Evolutionary conservation across 2,113 vertebrate genomes (phyloP).

Genomic region (Jaculus jaculus): DNA sequence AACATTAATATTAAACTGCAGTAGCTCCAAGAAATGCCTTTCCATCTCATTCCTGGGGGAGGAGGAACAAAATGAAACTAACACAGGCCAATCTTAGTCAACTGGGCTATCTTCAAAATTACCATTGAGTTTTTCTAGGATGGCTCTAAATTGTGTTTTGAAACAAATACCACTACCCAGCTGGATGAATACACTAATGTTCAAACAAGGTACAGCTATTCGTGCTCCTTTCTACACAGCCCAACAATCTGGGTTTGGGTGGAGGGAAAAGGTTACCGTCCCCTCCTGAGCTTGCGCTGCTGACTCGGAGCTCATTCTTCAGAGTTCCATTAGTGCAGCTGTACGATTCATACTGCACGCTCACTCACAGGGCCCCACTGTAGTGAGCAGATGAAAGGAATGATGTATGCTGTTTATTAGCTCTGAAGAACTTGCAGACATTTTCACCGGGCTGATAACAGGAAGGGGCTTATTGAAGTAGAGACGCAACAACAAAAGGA

Average conservation of each 20-base stretch:
- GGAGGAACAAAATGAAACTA: conserved; percentile 69
- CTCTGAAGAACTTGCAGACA: conserved; percentile 90
- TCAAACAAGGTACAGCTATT: conserved; percentile 75
- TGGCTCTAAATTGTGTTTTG: conserved; percentile 53
- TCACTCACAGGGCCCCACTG: conserved; percentile 82
- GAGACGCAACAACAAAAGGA: conserved; percentile 88
- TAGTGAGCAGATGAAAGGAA: conserved; percentile 90
- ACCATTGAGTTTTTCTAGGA: conserved; percentile 21
- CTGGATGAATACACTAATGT: conserved; percentile 67
- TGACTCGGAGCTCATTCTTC: conserved; percentile 79
- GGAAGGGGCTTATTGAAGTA: conserved; percentile 94
- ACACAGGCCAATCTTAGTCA: conserved; percentile 71
- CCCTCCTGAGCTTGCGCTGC: conserved; percentile 69
- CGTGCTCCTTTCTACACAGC: conserved; percentile 65
- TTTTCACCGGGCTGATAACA: conserved; percentile 91
- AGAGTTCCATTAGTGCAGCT: conserved; percentile 88
- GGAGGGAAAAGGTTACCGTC: conserved; percentile 75
- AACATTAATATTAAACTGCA: conserved; percentile 92
- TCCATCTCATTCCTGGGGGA: conserved; percentile 90
- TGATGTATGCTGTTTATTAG: conserved; percentile 89
- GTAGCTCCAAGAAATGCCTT: conserved; percentile 90
- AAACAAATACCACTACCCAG: conserved; percentile 49
- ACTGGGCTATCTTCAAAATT: conserved; percentile 73
- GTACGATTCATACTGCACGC: conserved; percentile 79
- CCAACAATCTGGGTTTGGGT: conserved; percentile 69